Evolutionary conservation across 2,113 vertebrate species (phyloP).

Genomic region (Daboia siamensis): DNA sequence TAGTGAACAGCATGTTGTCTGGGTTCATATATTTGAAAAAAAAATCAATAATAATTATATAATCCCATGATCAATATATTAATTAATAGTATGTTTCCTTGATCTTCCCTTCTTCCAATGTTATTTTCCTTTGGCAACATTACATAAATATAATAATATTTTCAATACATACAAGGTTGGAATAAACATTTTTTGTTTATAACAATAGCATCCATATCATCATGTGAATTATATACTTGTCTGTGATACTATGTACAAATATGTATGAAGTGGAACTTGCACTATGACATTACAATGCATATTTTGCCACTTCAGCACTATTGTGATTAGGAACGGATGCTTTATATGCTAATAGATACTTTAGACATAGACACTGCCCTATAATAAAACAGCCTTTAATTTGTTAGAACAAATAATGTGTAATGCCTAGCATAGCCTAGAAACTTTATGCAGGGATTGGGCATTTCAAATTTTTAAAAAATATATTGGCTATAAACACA

Average conservation of each 20-base stretch:
- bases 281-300: neutral
- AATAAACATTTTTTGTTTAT: too few relatives aligned
- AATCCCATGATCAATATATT: too few relatives aligned
- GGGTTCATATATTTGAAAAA: too few relatives aligned
- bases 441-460: neutral
- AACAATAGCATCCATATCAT: neutral
- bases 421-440: neutral
- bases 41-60: too few relatives aligned
- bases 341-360: neutral
- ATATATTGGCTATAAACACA: neutral
- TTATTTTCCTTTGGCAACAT: too few relatives aligned
- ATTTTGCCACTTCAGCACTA: neutral
- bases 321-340: neutral
- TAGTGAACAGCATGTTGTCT: too few relatives aligned
- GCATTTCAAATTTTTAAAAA: neutral
- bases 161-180: too few relatives aligned
- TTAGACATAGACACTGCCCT: neutral
- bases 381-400: neutral
- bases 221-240: neutral
- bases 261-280: neutral
- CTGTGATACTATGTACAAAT: neutral
- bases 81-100: too few relatives aligned
- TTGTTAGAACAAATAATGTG: neutral
- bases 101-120: too few relatives aligned
- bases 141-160: too few relatives aligned